Base-by-base conservation (phyloP, 2,113 vertebrate species). In the Gnathonemus longibarbis region DNA sequence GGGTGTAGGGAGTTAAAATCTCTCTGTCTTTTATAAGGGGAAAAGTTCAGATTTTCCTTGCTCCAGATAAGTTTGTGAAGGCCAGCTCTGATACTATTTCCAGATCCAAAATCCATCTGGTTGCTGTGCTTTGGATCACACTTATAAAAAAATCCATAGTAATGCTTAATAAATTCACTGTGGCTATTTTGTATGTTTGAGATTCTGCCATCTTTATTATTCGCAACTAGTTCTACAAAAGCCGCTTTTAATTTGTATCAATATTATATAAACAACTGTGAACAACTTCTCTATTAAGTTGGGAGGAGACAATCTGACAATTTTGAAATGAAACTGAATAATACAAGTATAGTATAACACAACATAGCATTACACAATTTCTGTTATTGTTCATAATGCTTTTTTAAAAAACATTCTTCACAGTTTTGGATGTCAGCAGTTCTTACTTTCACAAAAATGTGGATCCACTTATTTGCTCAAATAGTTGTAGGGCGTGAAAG, bases 121-220 rank as follows among this genome's bases (percentile, higher is more conserved):
- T 87, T 42, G 52, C 50, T 42, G 86, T 52, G 52, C 27, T 87
- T 19, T 58, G 49, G 27, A 56, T 13, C 31, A 21, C 11, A n/a
- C 45, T 9, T 49, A 5, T 24, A 48, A 27, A 58, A 48, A 52
- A 8, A 4, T 17, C 8, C n/a, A 87, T 7, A 6, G 46, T 50
- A 52, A 87, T 49, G 8, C 83, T 45, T 85, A 85, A 85, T 85
- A 35, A 87, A 87, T 56, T 27, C n/a, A 53, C 50, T 56, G 85
- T 58, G 86, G 50, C 31, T 39, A 19, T 87, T 58, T 15, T 13
- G n/a, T 19, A 53, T 17, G 15, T 39, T 15, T 35, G 49, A 13
- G 48, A 39, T 31, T 53, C 17, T 87, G 24, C 39, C 17, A 31
- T 58, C 49, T 87, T 52, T 39, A 9, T 56, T 87, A 39, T 87